Evolutionary conservation across 1,140 invertebrate genomes (phyloP).

Genomic region (Tribolium castaneum): DNA sequence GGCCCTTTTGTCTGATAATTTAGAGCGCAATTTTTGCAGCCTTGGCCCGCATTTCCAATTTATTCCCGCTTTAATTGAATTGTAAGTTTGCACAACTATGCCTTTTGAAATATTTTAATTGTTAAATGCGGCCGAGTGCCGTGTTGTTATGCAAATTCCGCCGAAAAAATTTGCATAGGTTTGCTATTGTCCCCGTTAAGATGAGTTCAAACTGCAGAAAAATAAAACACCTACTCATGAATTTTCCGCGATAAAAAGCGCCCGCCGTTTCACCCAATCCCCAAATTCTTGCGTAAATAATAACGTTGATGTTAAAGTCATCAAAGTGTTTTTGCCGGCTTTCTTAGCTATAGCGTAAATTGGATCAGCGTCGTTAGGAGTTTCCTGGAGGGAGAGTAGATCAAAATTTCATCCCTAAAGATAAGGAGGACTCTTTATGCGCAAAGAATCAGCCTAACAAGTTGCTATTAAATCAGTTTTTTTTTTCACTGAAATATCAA

Average conservation of each 20-base stretch:
- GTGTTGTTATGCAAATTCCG: neutral
- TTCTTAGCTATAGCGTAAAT: slow-evolving; percentile 14
- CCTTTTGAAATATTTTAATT: neutral
- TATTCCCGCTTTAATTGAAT: neutral
- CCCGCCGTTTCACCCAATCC: neutral
- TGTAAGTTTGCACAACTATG: neutral
- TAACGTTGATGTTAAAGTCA: slow-evolving; percentile 7
- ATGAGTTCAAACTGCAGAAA: neutral
- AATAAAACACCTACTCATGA: too few relatives aligned
- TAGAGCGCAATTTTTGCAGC: neutral
- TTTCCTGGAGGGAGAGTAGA: neutral
- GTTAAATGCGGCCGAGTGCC: neutral
- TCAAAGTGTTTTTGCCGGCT: slow-evolving; percentile 11
- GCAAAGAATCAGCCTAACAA: neutral
- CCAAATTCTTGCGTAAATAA: slow-evolving; percentile 4
- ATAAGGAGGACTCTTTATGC: neutral
- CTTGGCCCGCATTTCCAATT: neutral
- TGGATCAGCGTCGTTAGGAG: slow-evolving; percentile 8
- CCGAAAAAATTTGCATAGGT: neutral
- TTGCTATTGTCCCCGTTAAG: neutral
- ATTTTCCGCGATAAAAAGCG: neutral
- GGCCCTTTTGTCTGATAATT: neutral
- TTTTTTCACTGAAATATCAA: too few relatives aligned
- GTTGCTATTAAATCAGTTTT: neutral
- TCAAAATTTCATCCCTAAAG: neutral